Percentiles rank a stretch among this genome's conserved stretches.
Conservation (phyloP, 2,888 invertebrate species). For the Polyploca ridens region DNA sequence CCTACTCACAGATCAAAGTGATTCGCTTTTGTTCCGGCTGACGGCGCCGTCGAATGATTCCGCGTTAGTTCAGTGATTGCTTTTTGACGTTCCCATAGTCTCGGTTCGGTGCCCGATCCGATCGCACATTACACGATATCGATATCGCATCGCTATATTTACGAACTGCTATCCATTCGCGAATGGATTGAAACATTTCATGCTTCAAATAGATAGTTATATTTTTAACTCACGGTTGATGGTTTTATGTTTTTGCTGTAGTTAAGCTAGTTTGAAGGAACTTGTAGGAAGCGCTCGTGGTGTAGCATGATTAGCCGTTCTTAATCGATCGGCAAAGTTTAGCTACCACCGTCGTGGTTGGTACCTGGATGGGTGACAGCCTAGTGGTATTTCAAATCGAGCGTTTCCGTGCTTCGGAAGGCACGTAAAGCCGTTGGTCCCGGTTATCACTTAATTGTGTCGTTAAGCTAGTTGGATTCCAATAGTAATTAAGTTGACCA, state of each 20-base stretch:
- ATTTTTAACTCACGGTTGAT: not conserved
- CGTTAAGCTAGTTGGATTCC: no score
- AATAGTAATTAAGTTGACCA: no score
- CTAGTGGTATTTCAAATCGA: no score
- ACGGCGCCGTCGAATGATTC: conserved; percentile 66
- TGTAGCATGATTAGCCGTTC: no score
- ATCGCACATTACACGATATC: conserved; percentile 34
- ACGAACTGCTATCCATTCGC: conserved; percentile 32
- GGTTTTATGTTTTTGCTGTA: not conserved
- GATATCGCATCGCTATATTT: conserved; percentile 31
- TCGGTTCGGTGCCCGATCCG: conserved; percentile 52
- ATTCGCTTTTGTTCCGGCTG: conserved; percentile 75
- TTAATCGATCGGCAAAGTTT: no score
- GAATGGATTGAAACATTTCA: conserved; percentile 9
- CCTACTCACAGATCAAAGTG: conserved; percentile 66
- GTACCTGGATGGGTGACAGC: no score
- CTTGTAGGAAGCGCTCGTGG: no score
- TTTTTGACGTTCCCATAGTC: conserved; percentile 61
- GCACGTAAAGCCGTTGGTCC: no score
- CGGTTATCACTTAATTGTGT: no score
- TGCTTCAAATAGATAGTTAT: not conserved
- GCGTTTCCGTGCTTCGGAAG: no score
- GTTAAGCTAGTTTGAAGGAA: no score
- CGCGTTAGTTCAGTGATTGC: conserved; percentile 73
- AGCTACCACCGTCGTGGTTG: no score